Conservation (phyloP, 2,888 invertebrate species). For the Erebia palarica region DNA sequence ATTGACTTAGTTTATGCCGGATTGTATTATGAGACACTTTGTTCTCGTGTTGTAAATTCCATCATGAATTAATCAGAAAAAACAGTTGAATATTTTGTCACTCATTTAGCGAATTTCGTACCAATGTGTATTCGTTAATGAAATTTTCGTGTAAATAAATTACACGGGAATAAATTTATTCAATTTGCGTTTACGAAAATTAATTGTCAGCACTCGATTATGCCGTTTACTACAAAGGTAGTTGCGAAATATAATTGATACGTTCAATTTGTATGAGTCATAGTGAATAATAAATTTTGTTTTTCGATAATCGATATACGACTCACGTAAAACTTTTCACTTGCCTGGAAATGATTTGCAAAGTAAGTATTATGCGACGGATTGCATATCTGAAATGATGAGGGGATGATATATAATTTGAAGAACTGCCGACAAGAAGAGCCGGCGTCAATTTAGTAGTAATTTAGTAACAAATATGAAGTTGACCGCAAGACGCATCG, state of each 20-base stretch:
- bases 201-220: constrained; percentile 30
- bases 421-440: too few relatives aligned
- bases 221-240: constrained; percentile 24
- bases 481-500: too few relatives aligned
- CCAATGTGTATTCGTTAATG: constrained; percentile 13
- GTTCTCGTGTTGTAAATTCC: too few relatives aligned
- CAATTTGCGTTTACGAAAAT: constrained; percentile 25
- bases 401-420: too few relatives aligned
- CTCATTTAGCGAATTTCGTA: constrained; percentile 1
- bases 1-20: too few relatives aligned
- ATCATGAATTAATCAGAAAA: neutral
- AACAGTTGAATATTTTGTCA: neutral
- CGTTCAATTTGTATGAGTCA: constrained; percentile 15
- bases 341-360: neutral
- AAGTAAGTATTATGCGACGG: too few relatives aligned
- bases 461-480: too few relatives aligned
- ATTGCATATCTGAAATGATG: too few relatives aligned
- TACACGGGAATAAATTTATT: constrained; percentile 28
- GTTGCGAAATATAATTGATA: constrained; percentile 27
- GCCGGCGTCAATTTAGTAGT: too few relatives aligned
- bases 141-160: constrained; percentile 27
- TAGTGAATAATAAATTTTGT: neutral
- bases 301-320: neutral
- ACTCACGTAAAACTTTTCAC: neutral
- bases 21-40: too few relatives aligned